Evolutionary conservation across 1,140 invertebrate species (phyloP).

Genomic region (Caenorhabditis latens): DNA sequence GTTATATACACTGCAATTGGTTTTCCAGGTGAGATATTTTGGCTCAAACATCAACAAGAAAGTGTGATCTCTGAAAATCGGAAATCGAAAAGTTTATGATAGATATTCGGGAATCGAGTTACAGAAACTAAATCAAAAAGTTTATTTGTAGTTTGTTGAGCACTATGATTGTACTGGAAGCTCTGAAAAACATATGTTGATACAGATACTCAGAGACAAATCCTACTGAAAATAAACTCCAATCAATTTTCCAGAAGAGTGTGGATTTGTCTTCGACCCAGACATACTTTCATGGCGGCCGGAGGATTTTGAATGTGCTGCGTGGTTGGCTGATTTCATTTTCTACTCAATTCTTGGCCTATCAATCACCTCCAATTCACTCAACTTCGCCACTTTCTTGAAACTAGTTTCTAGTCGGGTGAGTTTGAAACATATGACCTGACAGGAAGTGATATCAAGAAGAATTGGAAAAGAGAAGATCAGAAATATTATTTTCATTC

Average conservation of each 20-base stretch:
- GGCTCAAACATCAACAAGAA: not conserved
- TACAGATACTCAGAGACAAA: too few relatives aligned
- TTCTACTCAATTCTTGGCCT: slow-evolving; percentile 9
- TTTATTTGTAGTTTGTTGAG: too few relatives aligned
- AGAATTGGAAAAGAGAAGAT: too few relatives aligned
- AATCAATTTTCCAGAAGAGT: not conserved
- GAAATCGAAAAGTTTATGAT: too few relatives aligned
- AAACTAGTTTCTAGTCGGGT: slow-evolving; percentile 42
- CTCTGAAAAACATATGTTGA: too few relatives aligned
- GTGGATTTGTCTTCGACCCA: slow-evolving; percentile 45
- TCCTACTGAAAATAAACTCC: not conserved
- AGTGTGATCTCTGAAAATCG: too few relatives aligned
- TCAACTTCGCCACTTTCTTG: slow-evolving; percentile 42
- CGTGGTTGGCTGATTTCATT: slow-evolving; percentile 47
- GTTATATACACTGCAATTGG: slow-evolving; percentile 36
- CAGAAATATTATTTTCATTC: not conserved
- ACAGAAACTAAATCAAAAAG: too few relatives aligned
- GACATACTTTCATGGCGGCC: slow-evolving; percentile 3
- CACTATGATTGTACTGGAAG: too few relatives aligned
- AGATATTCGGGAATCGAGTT: too few relatives aligned
- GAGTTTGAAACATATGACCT: not conserved
- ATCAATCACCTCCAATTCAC: slow-evolving; percentile 44
- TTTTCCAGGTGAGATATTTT: slow-evolving; percentile 13
- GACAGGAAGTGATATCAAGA: not conserved
- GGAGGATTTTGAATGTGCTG: slow-evolving; percentile 9